A percentile compares a stretch with the other conserved stretches of the same genome.
Evolutionary conservation across 2,113 vertebrate species (phyloP).

Genomic region (Rutilus rutilus): DNA sequence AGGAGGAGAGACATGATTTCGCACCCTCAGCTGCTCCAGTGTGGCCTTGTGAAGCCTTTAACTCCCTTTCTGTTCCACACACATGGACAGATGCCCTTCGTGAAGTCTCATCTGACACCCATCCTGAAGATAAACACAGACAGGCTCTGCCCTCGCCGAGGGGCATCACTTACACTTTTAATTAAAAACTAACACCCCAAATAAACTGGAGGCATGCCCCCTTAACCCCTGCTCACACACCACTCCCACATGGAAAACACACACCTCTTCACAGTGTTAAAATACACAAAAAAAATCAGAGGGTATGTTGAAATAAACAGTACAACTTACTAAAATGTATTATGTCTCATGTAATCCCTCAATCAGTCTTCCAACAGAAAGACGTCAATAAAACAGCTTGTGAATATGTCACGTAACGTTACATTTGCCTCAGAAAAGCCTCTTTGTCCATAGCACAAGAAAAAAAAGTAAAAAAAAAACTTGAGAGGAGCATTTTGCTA

Average conservation of each 20-base stretch:
- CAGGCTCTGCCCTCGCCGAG: constrained; percentile 31
- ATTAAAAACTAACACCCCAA: constrained; percentile 76
- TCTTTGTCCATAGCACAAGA: too few relatives aligned
- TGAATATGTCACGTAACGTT: too few relatives aligned
- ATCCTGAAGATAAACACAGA: constrained; percentile 47
- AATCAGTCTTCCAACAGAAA: too few relatives aligned
- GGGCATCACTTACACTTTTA: constrained; percentile 74
- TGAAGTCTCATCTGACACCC: neutral
- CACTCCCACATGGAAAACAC: constrained; percentile 23
- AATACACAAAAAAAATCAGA: too few relatives aligned
- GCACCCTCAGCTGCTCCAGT: constrained; percentile 59
- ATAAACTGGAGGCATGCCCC: constrained; percentile 67
- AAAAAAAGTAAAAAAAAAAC: too few relatives aligned
- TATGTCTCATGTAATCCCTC: too few relatives aligned
- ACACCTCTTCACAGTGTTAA: constrained; percentile 26
- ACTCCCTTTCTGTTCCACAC: neutral
- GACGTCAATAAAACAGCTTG: too few relatives aligned
- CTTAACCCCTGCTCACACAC: constrained; percentile 52
- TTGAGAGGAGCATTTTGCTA: too few relatives aligned
- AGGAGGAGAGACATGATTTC: constrained; percentile 50
- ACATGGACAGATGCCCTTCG: constrained; percentile 27
- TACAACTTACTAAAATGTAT: too few relatives aligned
- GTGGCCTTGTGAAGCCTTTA: constrained; percentile 10
- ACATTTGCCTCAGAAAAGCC: too few relatives aligned
- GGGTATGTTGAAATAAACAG: too few relatives aligned